These are phyloP conservation scores for Pyrgus malvae DNA, from an alignment of 2,888 invertebrate genomes.

Conservation along the genomic window DNA sequence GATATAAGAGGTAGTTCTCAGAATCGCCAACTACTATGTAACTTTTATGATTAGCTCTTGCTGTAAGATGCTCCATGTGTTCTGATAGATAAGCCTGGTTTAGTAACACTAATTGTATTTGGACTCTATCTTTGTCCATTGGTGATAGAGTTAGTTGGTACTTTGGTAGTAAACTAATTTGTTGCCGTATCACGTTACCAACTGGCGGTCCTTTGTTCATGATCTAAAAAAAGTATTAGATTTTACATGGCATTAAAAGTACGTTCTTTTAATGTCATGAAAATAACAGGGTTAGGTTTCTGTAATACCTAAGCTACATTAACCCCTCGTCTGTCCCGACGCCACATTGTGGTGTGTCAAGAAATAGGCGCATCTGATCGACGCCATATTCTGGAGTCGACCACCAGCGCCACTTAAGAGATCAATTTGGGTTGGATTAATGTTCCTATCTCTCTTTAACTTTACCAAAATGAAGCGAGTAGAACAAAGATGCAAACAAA, in stretches of 20 bases:
- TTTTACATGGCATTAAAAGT: neutral
- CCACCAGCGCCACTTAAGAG: too few species aligned
- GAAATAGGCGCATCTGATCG: too few species aligned
- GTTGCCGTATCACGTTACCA: conserved; percentile 85
- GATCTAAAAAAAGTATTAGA: conserved; percentile 61
- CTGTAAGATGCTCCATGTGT: conserved; percentile 66
- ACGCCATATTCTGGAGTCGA: too few species aligned
- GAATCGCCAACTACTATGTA: conserved; percentile 85
- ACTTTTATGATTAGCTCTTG: conserved; percentile 76
- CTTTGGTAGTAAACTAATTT: conserved; percentile 83
- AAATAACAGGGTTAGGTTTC: too few species aligned
- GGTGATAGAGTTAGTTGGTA: conserved; percentile 76
- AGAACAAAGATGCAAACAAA: too few species aligned
- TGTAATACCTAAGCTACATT: too few species aligned
- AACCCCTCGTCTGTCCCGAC: too few species aligned
- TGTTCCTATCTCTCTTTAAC: too few species aligned
- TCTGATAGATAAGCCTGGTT: conserved; percentile 71
- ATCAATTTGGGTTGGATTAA: too few species aligned
- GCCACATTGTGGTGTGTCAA: too few species aligned
- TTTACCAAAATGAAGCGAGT: too few species aligned
- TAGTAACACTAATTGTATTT: conserved; percentile 56
- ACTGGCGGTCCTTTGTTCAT: conserved; percentile 88
- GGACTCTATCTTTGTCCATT: conserved; percentile 52
- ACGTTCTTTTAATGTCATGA: too few species aligned
- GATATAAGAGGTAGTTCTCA: conserved; percentile 81